phyloP scores from a whole-genome alignment of 2,888 invertebrate species.

The Troides aeacus region DNA sequence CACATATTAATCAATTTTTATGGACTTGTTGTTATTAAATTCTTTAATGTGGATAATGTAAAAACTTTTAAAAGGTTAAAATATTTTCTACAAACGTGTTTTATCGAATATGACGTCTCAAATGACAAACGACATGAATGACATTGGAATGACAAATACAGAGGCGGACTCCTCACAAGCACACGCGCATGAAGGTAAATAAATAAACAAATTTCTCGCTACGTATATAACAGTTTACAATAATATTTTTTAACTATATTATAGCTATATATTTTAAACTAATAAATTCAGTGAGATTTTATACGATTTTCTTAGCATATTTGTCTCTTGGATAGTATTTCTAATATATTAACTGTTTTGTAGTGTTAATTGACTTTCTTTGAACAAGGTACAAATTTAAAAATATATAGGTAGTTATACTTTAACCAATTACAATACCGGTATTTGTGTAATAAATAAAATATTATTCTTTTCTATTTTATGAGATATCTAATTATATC shows the following conservation, averaged over 20 bases:
- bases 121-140: slow-evolving; percentile 61
- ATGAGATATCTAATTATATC: too few relatives aligned
- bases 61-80: background rate
- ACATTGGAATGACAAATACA: slow-evolving; percentile 59
- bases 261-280: too few relatives aligned
- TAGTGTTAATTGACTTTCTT: too few relatives aligned
- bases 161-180: slow-evolving; percentile 70
- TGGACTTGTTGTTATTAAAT: background rate
- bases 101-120: slow-evolving; percentile 42
- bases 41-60: slow-evolving; percentile 3
- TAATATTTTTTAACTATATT: background rate
- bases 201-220: slow-evolving; percentile 41
- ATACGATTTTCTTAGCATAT: too few relatives aligned
- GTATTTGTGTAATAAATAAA: too few relatives aligned
- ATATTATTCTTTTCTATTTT: too few relatives aligned
- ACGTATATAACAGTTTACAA: background rate
- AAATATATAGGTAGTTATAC: too few relatives aligned
- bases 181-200: slow-evolving; percentile 69
- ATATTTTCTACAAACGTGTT: background rate
- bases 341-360: too few relatives aligned
- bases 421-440: too few relatives aligned
- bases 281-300: too few relatives aligned
- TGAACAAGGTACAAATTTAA: too few relatives aligned
- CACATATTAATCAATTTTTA: background rate
- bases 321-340: too few relatives aligned